Evolutionary conservation across 2,888 invertebrate species (phyloP).

Genomic region (Yponomeuta malinellus): DNA sequence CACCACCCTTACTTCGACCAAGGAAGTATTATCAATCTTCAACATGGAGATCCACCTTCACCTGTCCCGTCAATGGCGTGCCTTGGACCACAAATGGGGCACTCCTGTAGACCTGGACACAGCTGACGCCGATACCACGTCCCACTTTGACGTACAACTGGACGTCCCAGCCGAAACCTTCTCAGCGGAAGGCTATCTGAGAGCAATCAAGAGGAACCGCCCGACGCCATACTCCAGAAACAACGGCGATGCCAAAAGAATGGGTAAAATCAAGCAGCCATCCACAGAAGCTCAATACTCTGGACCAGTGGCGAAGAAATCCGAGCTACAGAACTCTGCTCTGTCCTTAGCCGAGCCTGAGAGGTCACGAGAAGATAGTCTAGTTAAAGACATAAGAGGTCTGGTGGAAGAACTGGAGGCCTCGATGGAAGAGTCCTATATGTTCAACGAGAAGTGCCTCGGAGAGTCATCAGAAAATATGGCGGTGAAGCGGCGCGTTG

Average conservation of each 20-base stretch:
- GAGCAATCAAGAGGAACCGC: constrained; percentile 28
- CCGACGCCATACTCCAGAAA: constrained; percentile 32
- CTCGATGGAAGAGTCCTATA: background rate
- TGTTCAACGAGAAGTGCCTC: background rate
- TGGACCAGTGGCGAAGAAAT: background rate
- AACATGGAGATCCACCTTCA: constrained; percentile 46
- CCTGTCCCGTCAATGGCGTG: constrained; percentile 43
- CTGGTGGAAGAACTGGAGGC: constrained; percentile 7
- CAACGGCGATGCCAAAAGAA: constrained; percentile 17
- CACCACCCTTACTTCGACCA: background rate
- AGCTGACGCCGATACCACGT: constrained; percentile 25
- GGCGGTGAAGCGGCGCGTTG: background rate
- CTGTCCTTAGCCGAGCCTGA: background rate
- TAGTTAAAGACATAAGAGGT: constrained; percentile 5
- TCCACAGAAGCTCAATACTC: background rate
- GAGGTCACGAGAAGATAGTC: background rate
- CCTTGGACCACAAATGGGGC: constrained; percentile 51
- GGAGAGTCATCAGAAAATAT: background rate
- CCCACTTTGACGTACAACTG: constrained; percentile 32
- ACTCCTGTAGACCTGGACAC: constrained; percentile 41
- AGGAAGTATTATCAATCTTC: background rate
- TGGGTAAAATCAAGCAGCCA: background rate
- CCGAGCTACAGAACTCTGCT: background rate
- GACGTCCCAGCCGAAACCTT: constrained; percentile 41
- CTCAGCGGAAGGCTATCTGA: constrained; percentile 47